Conservation (phyloP, 2,888 invertebrate genomes). For the Heliconius hortense region DNA sequence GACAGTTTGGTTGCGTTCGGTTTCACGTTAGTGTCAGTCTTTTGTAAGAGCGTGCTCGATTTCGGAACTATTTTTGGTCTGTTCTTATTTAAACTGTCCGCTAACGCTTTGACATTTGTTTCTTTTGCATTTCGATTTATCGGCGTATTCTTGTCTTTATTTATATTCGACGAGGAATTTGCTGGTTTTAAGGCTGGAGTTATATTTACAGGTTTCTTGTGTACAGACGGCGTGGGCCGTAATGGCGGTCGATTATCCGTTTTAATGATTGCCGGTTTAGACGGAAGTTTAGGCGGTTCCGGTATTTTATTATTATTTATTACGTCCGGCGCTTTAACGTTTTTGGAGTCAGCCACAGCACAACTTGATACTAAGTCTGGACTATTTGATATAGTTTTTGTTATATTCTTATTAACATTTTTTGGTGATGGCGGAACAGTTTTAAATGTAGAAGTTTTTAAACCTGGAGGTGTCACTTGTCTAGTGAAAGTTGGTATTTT, state of each 20-base stretch:
- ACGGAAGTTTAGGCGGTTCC: slow-evolving; percentile 74
- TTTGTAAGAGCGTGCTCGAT: slow-evolving; percentile 61
- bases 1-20: slow-evolving; percentile 73
- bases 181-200: slow-evolving; percentile 61
- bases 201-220: slow-evolving; percentile 67
- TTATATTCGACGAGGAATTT: slow-evolving; percentile 54
- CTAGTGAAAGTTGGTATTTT: slow-evolving; percentile 75
- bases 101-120: slow-evolving; percentile 69
- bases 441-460: slow-evolving; percentile 72
- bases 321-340: slow-evolving; percentile 84
- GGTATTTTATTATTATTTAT: slow-evolving; percentile 72
- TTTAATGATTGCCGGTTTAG: slow-evolving; percentile 72
- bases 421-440: slow-evolving; percentile 71
- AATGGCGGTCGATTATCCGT: slow-evolving; percentile 68
- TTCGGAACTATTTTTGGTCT: slow-evolving; percentile 76
- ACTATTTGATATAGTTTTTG: slow-evolving; percentile 79
- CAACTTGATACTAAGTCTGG: slow-evolving; percentile 89
- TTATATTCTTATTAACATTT: slow-evolving; percentile 58
- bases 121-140: slow-evolving; percentile 69
- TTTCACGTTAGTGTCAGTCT: slow-evolving; percentile 62
- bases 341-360: slow-evolving; percentile 75
- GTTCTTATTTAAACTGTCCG: slow-evolving; percentile 76
- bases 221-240: slow-evolving; percentile 65
- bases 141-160: slow-evolving; percentile 63
- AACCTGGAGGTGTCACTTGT: slow-evolving; percentile 78